Evolutionary conservation across 2,797 vertebrate genomes (phyloP).

Genomic region (Sternotherus odoratus): DNA sequence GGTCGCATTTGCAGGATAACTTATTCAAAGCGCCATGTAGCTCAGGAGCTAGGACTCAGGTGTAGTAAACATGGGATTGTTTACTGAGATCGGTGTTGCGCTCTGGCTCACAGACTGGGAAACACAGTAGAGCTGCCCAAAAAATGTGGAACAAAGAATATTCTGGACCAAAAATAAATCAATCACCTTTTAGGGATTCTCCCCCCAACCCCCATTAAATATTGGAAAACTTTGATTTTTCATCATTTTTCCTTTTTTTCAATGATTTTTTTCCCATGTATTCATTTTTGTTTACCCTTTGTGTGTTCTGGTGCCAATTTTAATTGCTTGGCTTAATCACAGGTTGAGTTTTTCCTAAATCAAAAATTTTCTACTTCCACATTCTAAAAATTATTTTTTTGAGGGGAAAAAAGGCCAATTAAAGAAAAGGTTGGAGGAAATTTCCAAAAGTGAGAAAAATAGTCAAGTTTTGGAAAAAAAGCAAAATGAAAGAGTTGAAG

Average conservation of each 20-base stretch:
- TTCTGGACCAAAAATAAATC: background rate
- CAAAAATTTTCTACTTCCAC: background rate
- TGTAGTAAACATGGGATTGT: fast-evolving
- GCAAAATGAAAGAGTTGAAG: fast-evolving
- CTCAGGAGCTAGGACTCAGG: background rate
- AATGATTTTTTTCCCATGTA: background rate
- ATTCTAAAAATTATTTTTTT: background rate
- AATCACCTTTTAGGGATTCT: background rate
- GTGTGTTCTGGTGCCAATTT: fast-evolving
- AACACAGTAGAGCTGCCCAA: slow-evolving; percentile 29
- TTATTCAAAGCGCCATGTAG: background rate
- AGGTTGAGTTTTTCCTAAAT: background rate
- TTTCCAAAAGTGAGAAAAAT: background rate
- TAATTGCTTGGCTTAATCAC: background rate
- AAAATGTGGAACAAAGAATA: slow-evolving; percentile 36
- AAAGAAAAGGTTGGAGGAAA: background rate
- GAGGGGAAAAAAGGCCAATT: fast-evolving
- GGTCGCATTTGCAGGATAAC: background rate
- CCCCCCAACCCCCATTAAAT: background rate
- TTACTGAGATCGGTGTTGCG: fast-evolving
- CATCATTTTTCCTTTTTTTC: background rate
- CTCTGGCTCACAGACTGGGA: background rate
- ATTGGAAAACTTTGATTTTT: background rate
- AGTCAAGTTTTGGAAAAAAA: background rate
- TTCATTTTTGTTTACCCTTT: fast-evolving